These are phyloP conservation scores for Antheraea pernyi DNA, from an alignment of 1,140 invertebrate species.

Conservation along the genomic window DNA sequence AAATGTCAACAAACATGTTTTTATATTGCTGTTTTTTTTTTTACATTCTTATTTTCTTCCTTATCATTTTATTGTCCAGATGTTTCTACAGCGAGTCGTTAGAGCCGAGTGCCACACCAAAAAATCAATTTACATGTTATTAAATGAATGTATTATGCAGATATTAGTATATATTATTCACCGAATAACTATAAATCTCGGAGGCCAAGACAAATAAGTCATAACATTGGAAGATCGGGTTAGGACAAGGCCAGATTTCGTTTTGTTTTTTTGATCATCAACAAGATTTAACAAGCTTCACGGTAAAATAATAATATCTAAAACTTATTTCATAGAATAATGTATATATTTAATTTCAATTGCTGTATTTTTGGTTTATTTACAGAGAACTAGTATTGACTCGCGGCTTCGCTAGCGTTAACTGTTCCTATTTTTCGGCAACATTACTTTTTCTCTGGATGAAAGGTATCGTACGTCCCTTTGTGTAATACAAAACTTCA, in stretches of 20 bases:
- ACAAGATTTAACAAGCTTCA: conserved; percentile 47
- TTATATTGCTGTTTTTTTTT: conserved; percentile 27
- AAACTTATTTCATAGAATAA: conserved; percentile 4
- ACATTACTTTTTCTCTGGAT: too few relatives aligned
- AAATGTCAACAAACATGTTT: conserved; percentile 51
- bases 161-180: conserved; percentile 60
- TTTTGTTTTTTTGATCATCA: conserved; percentile 44
- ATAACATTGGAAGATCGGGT: conserved; percentile 64
- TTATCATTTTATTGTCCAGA: conserved; percentile 54
- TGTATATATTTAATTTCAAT: neutral
- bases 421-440: too few relatives aligned
- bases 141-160: conserved; percentile 69
- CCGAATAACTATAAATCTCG: conserved; percentile 63
- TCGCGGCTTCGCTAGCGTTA: too few relatives aligned
- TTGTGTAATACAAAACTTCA: too few relatives aligned
- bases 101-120: conserved; percentile 41
- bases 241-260: conserved; percentile 51
- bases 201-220: conserved; percentile 71
- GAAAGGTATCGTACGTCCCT: too few relatives aligned
- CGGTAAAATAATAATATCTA: conserved; percentile 35
- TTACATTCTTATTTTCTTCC: conserved; percentile 54
- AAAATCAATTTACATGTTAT: conserved; percentile 71
- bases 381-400: too few relatives aligned
- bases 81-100: conserved; percentile 33
- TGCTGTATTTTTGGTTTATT: too few relatives aligned